Base-by-base conservation (phyloP, 2,888 invertebrate species). In the Macrosoma leucophasiata region DNA sequence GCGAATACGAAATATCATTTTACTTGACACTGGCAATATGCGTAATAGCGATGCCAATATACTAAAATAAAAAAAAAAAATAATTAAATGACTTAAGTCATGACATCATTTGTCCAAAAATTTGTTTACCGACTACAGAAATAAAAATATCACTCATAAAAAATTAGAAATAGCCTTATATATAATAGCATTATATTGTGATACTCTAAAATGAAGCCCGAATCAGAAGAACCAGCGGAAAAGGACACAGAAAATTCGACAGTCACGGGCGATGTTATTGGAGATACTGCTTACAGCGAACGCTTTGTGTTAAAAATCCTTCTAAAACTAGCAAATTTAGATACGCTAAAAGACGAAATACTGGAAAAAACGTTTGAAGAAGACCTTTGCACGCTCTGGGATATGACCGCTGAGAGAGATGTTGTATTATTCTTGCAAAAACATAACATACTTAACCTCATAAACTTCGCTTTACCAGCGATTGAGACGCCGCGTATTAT, bases 401-500 rank as follows among this genome's bases (percentile, higher is more conserved):
- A 95, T 50, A 94, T 94, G 93, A 91, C 94, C 0, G 85, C 90
- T 0, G 92, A 94, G 48, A 86, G 87, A 44, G 93, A 93, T 56
- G 91, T 95, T 0, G 91, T 92, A 6, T 57, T 86, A 22, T 90
- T 90, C 55, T 72, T 95, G 7, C 70, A 90, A 33, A 82, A 89
- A 48, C 87, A 92, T 41, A 86, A 91, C 40, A 89, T 90, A 37
- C 77, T 92, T 3, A 87, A 89, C 33, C 74, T 93, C 10, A 87
- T 91, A 9, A 78, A 86, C 46, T 82, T 87, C 36, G 85, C 86
- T 0, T 58, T 91, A 27, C 77, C 82, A 25, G 69, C 71, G 8
- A 86, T 90, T 1, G 84, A 86, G 28, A 86, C 89, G 20, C 85
- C 87, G 6, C 85, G 94, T 46, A 76, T 93, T 18, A 86, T 88